phyloP scores from a whole-genome alignment of 2,888 invertebrate species.

The Volucella zonaria region DNA sequence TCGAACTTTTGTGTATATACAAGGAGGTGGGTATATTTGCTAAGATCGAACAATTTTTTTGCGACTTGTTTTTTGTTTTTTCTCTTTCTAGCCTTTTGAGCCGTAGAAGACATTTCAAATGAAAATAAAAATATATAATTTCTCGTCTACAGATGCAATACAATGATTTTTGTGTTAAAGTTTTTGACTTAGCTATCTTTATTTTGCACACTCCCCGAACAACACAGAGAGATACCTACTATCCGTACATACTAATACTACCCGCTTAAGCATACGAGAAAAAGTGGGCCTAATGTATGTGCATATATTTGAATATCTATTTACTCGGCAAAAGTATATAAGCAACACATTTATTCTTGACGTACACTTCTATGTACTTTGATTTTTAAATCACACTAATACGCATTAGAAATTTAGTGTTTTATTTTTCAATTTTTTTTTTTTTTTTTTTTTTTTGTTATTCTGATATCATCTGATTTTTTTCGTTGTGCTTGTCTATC shows the following conservation, averaged over 20 bases:
- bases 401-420: slow-evolving; percentile 72
- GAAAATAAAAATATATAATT: slow-evolving; percentile 28
- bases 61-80: slow-evolving; percentile 40
- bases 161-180: slow-evolving; percentile 44
- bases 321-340: slow-evolving; percentile 44
- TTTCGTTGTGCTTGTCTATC: slow-evolving; percentile 62
- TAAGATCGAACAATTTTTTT: slow-evolving; percentile 38
- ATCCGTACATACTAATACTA: slow-evolving; percentile 40
- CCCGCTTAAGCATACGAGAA: slow-evolving; percentile 37
- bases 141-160: slow-evolving; percentile 52
- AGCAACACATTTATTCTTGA: slow-evolving; percentile 69
- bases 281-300: slow-evolving; percentile 71
- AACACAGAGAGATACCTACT: slow-evolving; percentile 43
- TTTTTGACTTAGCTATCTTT: slow-evolving; percentile 53
- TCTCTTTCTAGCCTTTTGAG: slow-evolving; percentile 51
- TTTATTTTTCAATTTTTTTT: slow-evolving; percentile 32
- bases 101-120: slow-evolving; percentile 42
- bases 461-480: slow-evolving; percentile 73
- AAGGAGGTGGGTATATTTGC: slow-evolving; percentile 61
- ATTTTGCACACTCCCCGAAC: slow-evolving; percentile 68
- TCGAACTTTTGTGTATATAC: slow-evolving; percentile 31
- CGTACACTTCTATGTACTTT: slow-evolving; percentile 70
- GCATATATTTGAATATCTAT: slow-evolving; percentile 73
- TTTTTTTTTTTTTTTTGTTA: slow-evolving; percentile 55
- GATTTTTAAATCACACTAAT: slow-evolving; percentile 73